Evolutionary conservation across 1,140 invertebrate genomes (phyloP), one percentile per base, ranked within the genome.

Genomic region (Pantala flavescens): DNA sequence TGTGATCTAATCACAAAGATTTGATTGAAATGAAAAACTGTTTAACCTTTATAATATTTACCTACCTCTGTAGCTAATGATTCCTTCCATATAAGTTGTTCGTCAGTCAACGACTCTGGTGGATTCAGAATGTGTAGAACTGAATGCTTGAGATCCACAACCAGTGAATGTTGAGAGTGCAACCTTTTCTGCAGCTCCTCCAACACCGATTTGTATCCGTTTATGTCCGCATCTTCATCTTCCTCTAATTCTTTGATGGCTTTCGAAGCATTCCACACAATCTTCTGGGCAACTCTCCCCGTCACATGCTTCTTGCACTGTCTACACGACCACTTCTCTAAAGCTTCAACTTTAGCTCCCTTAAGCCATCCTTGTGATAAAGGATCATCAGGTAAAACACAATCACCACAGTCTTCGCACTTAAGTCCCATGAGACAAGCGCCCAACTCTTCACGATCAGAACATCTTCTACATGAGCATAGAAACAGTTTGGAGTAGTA

Each of bases 401-500:
- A 24, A 10, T 42, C 71, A 24, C 36, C 23, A 72, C 71, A 72
- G 3, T 72, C 10, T 3, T 24, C 24, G 49, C 79, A 80, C n/a
- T 78, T 49, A 5, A 79, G 23, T 21, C 74, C 24, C 19, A 75
- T 74, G 9, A 80, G 63, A 23, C 74, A 76, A 16, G 78, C 76
- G 11, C 76, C 77, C 11, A 78, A 49, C 71, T 82, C 82, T n/a
- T 79, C 80, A 0, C 81, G 80, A 70, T 82, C 81, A 14, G 72
- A 71, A 74, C 82, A 83, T 23, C 82, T 75, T 71, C 74, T 42
- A 75, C 82, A 83, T 0, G 74, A 75, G 75, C 82, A 83, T 73
- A 78, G 77, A 76, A 83, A 82, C 73, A 80, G 79, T 74, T 82
- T 82, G 23, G 79, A 79, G 75, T 77, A 78, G 72, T 79, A 77